A percentile compares a stretch with the other conserved stretches of the same genome.
These are phyloP conservation scores for Amazona guildingii DNA, from an alignment of 2,113 vertebrate species.

Conservation along the genomic window DNA sequence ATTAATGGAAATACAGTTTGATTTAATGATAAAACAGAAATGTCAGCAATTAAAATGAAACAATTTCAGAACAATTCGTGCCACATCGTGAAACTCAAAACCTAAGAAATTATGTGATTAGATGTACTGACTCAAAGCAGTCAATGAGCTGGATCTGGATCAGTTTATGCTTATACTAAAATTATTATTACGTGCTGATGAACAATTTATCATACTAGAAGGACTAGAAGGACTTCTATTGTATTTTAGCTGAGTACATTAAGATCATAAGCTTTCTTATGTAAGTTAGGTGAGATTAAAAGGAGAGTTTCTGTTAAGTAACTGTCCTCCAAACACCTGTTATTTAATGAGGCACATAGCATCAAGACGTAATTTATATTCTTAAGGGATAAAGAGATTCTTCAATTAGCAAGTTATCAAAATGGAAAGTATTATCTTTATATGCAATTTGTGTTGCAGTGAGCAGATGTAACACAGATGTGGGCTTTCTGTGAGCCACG, in stretches of 20 bases:
- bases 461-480: slow-evolving; percentile 25
- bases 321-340: slow-evolving; percentile 12
- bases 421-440: slow-evolving; percentile 47
- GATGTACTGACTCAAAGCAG: not conserved
- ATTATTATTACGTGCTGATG: not conserved
- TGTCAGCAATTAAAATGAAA: not conserved
- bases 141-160: not conserved
- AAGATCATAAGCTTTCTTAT: not conserved
- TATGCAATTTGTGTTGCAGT: not conserved
- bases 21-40: not conserved
- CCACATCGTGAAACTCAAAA: not conserved
- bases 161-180: not conserved
- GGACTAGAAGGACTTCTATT: not conserved
- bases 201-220: not conserved
- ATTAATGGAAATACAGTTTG: not conserved
- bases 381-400: slow-evolving; percentile 20
- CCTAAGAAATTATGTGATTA: slow-evolving; percentile 11
- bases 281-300: not conserved
- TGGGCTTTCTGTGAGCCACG: not conserved
- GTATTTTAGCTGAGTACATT: not conserved
- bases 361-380: slow-evolving; percentile 21
- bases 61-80: not conserved
- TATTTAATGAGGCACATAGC: not conserved
- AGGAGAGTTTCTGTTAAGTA: not conserved
- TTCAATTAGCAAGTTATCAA: slow-evolving; percentile 45